Evolutionary conservation across 2,888 invertebrate genomes (phyloP).

Genomic region (Brassicogethes aeneus): DNA sequence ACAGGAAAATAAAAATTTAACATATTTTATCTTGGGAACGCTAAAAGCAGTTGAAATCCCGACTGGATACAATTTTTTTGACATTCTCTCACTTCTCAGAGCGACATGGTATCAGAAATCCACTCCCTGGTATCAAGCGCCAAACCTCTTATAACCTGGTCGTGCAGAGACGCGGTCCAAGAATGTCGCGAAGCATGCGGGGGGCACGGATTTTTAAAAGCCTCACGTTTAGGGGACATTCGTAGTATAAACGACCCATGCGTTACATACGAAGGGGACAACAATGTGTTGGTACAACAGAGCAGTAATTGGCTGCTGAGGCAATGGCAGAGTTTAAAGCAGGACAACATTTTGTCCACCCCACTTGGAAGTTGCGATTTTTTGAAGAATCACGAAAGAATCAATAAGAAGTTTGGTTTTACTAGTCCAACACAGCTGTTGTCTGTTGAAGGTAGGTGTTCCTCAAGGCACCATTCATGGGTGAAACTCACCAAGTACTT

Average conservation of each 20-base stretch:
- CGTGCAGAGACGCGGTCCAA: conserved; percentile 64
- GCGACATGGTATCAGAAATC: conserved; percentile 58
- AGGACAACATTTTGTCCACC: conserved; percentile 46
- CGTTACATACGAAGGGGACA: conserved; percentile 90
- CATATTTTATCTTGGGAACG: too few relatives aligned
- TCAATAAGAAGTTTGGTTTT: conserved; percentile 40
- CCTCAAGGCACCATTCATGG: not conserved
- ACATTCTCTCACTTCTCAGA: conserved; percentile 38
- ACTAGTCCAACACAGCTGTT: conserved; percentile 30
- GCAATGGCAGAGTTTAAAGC: conserved; percentile 49
- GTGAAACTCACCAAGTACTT: not conserved
- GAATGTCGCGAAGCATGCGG: conserved; percentile 83
- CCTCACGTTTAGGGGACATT: conserved; percentile 77
- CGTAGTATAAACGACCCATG: conserved; percentile 82
- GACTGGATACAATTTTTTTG: not conserved
- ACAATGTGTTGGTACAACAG: conserved; percentile 85
- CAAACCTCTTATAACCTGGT: conserved; percentile 68
- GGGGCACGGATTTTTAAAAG: conserved; percentile 75
- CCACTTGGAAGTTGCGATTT: conserved; percentile 67
- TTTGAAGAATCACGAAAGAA: conserved; percentile 45
- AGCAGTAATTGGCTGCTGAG: conserved; percentile 78
- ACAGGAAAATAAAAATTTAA: too few relatives aligned
- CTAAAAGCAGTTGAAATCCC: not conserved
- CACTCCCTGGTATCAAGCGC: conserved; percentile 60
- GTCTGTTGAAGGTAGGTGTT: conserved; percentile 36